These are phyloP conservation scores for Pan troglodytes DNA, from an alignment of 2,113 vertebrate genomes.

Conservation along the genomic window NHGRI_mPanTro3-v2.1_pri NC_072402.2:27029501-27030000, in stretches of 20 bases:
- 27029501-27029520: neutral
- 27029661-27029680: neutral
- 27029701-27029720: neutral
- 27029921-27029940: neutral
- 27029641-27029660: neutral
- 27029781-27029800: neutral
- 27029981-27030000: neutral
- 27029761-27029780: neutral
- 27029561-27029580: neutral
- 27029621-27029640: neutral
- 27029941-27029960: neutral
- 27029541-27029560: neutral
- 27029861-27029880: neutral
- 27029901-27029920: constrained; percentile 17
- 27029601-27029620: neutral
- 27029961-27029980: neutral
- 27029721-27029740: neutral
- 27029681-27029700: neutral
- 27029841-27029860: neutral
- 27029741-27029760: neutral
- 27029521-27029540: neutral
- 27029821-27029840: neutral
- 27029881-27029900: neutral
- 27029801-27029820: neutral
- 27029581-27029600: neutral